Percentiles rank a stretch among this genome's conserved stretches.
Evolutionary conservation across 2,888 invertebrate genomes (phyloP).

Genomic region (Thysanoteuthis rhombus): DNA sequence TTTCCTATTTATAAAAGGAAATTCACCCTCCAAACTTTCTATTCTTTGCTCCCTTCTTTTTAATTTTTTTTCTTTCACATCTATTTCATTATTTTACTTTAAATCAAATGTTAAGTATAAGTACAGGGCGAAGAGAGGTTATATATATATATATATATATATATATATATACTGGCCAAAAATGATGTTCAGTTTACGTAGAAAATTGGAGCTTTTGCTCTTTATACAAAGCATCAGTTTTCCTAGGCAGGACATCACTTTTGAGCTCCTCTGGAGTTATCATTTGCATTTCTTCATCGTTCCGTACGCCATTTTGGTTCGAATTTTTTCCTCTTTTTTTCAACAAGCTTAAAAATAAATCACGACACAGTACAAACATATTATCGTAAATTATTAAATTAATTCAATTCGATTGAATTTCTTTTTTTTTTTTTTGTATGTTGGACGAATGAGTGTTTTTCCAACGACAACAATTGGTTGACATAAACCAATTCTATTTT

Average conservation of each 20-base stretch:
- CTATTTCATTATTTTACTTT: too few species aligned
- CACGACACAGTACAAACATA: not conserved
- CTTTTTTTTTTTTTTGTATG: not conserved
- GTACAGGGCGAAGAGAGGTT: not conserved
- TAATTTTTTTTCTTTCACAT: too few species aligned
- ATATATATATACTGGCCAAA: too few species aligned
- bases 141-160: not conserved
- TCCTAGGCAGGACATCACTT: too few species aligned
- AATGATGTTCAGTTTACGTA: too few species aligned
- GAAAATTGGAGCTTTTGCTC: too few species aligned
- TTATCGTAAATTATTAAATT: not conserved
- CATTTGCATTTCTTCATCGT: not conserved
- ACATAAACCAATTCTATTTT: not conserved
- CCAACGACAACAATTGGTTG: not conserved
- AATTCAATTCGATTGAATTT: not conserved
- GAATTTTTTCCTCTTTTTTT: not conserved
- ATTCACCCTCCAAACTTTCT: too few species aligned
- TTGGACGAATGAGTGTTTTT: not conserved
- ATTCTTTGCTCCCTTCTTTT: too few species aligned
- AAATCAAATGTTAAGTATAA: too few species aligned
- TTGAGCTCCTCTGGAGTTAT: too few species aligned
- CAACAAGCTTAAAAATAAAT: not conserved
- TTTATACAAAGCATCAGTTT: too few species aligned
- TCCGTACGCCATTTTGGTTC: not conserved
- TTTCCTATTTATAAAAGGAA: too few species aligned